Evolutionary conservation across 2,113 vertebrate species (phyloP).

Genomic region (Hipposideros armiger): DNA sequence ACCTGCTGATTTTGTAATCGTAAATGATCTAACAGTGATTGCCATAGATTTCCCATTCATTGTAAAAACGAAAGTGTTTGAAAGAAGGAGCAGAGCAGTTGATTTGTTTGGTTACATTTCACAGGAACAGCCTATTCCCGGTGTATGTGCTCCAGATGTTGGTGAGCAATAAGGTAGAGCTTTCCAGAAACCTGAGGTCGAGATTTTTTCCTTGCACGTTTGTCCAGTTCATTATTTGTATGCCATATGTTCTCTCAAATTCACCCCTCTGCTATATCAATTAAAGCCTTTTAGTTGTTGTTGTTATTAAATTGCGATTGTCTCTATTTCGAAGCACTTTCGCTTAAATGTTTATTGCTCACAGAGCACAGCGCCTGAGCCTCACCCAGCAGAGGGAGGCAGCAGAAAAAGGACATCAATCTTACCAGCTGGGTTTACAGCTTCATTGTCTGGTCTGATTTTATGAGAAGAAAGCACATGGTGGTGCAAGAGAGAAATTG

Average conservation of each 20-base stretch:
- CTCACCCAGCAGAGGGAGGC: not conserved
- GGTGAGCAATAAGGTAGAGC: slow-evolving; percentile 60
- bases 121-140: slow-evolving; percentile 70
- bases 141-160: slow-evolving; percentile 88
- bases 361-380: slow-evolving; percentile 62
- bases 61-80: slow-evolving; percentile 88
- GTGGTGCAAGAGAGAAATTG: slow-evolving; percentile 58
- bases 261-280: slow-evolving; percentile 71
- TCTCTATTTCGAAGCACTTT: slow-evolving; percentile 75
- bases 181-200: slow-evolving; percentile 58
- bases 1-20: slow-evolving; percentile 85
- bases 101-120: slow-evolving; percentile 87
- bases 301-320: slow-evolving; percentile 59
- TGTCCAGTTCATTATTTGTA: slow-evolving; percentile 69
- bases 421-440: slow-evolving; percentile 74
- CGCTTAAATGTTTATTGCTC: slow-evolving; percentile 69
- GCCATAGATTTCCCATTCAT: slow-evolving; percentile 80
- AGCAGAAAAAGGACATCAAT: slow-evolving; percentile 60
- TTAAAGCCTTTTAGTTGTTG: slow-evolving; percentile 54
- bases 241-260: slow-evolving; percentile 54
- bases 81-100: slow-evolving; percentile 85
- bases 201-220: slow-evolving; percentile 74
- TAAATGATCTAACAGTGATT: slow-evolving; percentile 85
- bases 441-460: slow-evolving; percentile 76
- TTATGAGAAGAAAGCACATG: slow-evolving; percentile 59